A percentile compares a stretch with the other conserved stretches of the same genome.
Conservation (phyloP, 2,797 vertebrate genomes). For the Myiotriccus ornatus region DNA sequence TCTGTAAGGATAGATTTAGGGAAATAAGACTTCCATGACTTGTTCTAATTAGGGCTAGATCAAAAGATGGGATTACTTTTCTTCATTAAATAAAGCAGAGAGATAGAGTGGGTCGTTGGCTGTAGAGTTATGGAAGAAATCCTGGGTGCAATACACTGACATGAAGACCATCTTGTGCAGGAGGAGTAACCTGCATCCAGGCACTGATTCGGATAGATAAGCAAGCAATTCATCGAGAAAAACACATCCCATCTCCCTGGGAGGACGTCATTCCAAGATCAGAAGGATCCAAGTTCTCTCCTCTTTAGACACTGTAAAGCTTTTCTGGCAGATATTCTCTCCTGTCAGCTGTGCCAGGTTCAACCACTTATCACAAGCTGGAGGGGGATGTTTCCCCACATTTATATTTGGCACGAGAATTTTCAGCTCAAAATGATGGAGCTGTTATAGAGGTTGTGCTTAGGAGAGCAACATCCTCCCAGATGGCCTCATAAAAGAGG, state of each 20-base stretch:
- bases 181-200: not conserved
- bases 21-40: not conserved
- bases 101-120: not conserved
- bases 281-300: slow-evolving; percentile 26
- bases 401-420: slow-evolving; percentile 35
- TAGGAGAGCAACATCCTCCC: slow-evolving; percentile 38
- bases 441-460: slow-evolving; percentile 32
- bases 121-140: not conserved
- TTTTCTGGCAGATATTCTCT: slow-evolving; percentile 28
- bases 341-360: slow-evolving; percentile 9
- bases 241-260: not conserved
- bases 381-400: slow-evolving; percentile 54
- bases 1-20: not conserved
- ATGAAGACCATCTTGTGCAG: not conserved
- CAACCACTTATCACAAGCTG: slow-evolving; percentile 46
- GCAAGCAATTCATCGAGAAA: not conserved
- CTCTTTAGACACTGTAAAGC: slow-evolving; percentile 21
- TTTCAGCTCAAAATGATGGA: slow-evolving; percentile 4
- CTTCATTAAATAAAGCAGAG: not conserved
- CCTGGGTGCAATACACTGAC: not conserved
- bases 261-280: not conserved
- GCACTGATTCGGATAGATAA: not conserved
- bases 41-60: not conserved
- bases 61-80: not conserved
- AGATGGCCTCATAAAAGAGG: slow-evolving; percentile 40